These are phyloP conservation scores for Lithophane socia DNA, from an alignment of 2,888 invertebrate genomes.

Conservation along the genomic window DNA sequence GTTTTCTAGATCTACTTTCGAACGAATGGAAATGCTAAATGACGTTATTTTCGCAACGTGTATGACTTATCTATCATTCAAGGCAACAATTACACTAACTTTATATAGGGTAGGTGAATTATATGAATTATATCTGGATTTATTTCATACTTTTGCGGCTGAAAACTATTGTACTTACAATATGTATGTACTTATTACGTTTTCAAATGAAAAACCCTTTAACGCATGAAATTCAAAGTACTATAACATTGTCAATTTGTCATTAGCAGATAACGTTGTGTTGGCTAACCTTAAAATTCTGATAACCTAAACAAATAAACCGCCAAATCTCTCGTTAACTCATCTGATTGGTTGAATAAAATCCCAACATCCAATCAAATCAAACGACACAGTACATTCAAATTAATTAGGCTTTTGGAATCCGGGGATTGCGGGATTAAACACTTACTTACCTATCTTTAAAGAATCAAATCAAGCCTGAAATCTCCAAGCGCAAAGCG, in stretches of 20 bases:
- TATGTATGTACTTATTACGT: too few relatives aligned
- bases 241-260: slow-evolving; percentile 4
- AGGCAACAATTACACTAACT: not conserved
- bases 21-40: not conserved
- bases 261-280: slow-evolving; percentile 32
- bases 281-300: slow-evolving; percentile 29
- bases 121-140: not conserved
- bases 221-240: not conserved
- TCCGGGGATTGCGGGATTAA: slow-evolving; percentile 17
- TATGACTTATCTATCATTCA: not conserved
- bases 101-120: not conserved
- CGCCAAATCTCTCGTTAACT: slow-evolving; percentile 11
- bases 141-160: not conserved
- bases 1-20: not conserved
- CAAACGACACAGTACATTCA: slow-evolving; percentile 9
- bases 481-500: slow-evolving; percentile 34
- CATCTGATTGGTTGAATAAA: slow-evolving; percentile 24
- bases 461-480: slow-evolving; percentile 29
- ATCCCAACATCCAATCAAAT: slow-evolving; percentile 23
- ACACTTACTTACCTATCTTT: slow-evolving; percentile 5
- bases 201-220: slow-evolving; percentile 13
- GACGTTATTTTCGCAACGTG: not conserved
- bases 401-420: slow-evolving; percentile 32
- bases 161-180: not conserved
- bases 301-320: slow-evolving; percentile 38